Evolutionary conservation across 2,888 invertebrate genomes (phyloP).

Genomic region (Brenthis hecate): DNA sequence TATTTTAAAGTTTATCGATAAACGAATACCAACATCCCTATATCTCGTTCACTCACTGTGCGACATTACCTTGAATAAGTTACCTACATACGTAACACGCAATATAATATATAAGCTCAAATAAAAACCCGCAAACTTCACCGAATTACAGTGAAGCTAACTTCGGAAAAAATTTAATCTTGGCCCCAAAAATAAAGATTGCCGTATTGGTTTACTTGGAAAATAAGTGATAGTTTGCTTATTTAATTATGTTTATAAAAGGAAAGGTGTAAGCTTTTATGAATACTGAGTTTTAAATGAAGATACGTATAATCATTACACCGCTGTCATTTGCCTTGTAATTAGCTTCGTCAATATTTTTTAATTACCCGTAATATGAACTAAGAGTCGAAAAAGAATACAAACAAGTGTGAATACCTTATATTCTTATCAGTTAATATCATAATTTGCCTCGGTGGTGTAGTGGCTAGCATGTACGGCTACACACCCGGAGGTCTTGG

Average conservation of each 20-base stretch:
- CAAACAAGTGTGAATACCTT: no score
- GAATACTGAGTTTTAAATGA: background rate
- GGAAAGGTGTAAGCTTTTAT: background rate
- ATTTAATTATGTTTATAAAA: conserved; percentile 21
- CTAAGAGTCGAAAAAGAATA: no score
- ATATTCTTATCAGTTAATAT: no score
- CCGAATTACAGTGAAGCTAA: conserved; percentile 46
- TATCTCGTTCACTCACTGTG: conserved; percentile 63
- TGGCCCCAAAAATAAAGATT: conserved; percentile 40
- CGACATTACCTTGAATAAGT: conserved; percentile 62
- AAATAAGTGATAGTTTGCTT: conserved; percentile 24
- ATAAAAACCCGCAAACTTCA: conserved; percentile 47
- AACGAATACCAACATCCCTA: conserved; percentile 41
- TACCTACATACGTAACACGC: conserved; percentile 48
- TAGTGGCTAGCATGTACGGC: no score
- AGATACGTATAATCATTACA: no score
- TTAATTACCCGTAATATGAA: no score
- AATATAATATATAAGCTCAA: conserved; percentile 43
- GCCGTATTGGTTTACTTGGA: conserved; percentile 35
- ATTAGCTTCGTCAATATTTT: no score
- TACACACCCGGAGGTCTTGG: no score
- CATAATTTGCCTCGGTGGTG: no score
- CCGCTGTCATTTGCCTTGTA: no score
- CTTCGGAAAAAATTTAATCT: conserved; percentile 43
- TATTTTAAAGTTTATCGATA: conserved; percentile 39